Conservation (phyloP, 2,797 vertebrate species). For the Pseudochirops cupreus region DNA sequence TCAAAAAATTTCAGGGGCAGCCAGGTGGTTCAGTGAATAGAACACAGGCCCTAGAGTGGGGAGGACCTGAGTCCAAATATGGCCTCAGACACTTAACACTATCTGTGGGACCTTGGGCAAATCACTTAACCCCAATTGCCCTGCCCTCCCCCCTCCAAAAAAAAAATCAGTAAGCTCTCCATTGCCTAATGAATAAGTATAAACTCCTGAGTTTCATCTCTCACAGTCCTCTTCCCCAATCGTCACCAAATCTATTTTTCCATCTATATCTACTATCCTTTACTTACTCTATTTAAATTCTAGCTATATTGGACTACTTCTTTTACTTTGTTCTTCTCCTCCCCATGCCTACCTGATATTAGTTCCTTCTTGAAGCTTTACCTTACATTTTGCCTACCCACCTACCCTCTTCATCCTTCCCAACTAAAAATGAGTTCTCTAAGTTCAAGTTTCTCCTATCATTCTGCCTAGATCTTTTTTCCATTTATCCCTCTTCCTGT, state of each 20-base stretch:
- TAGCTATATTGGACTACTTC: background rate
- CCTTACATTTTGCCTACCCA: background rate
- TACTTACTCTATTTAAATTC: background rate
- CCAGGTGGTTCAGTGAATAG: too few relatives aligned
- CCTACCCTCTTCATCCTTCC: background rate
- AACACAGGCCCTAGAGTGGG: too few relatives aligned
- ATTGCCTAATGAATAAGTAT: background rate
- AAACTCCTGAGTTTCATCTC: background rate
- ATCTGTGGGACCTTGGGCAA: too few relatives aligned
- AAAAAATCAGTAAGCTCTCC: background rate
- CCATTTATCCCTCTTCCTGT: background rate
- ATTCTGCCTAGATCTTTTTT: background rate
- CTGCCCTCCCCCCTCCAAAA: too few relatives aligned
- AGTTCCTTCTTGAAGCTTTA: background rate
- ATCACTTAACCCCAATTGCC: too few relatives aligned
- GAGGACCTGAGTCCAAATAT: too few relatives aligned
- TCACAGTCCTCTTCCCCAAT: background rate
- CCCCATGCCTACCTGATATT: background rate
- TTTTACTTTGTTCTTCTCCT: background rate
- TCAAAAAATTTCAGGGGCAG: background rate
- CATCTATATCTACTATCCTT: background rate
- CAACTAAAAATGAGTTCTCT: background rate
- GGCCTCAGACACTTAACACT: too few relatives aligned
- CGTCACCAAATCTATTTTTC: background rate
- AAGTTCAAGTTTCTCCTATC: background rate